Conservation (phyloP, 2,888 invertebrate genomes). For the Phasia obesa region DNA sequence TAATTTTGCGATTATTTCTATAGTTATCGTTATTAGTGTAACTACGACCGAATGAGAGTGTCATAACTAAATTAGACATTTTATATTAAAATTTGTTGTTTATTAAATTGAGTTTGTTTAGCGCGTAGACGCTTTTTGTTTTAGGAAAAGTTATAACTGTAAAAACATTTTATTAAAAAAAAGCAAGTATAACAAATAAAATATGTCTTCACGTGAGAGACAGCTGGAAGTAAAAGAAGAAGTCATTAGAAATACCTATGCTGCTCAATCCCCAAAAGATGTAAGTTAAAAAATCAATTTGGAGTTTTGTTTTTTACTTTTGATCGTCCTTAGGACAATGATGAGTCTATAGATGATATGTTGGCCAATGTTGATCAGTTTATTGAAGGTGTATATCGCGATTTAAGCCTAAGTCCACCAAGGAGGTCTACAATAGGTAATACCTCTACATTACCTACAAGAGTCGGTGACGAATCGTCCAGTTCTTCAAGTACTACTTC, state of each 20-base stretch:
- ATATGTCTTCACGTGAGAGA: too few relatives aligned
- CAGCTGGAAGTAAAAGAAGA: too few relatives aligned
- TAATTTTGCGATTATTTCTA: too few relatives aligned
- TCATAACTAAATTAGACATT: constrained; percentile 1
- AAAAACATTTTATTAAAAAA: neutral
- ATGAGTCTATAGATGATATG: constrained; percentile 60
- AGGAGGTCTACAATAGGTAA: neutral
- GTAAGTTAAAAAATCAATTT: constrained; percentile 6
- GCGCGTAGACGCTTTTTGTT: constrained; percentile 3
- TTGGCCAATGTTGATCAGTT: constrained; percentile 63
- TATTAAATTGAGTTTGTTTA: constrained; percentile 16
- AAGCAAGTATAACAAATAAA: too few relatives aligned
- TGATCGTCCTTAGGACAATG: constrained; percentile 21
- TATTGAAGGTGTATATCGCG: constrained; percentile 66
- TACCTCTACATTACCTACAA: neutral
- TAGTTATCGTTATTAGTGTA: too few relatives aligned
- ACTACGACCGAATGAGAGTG: neutral
- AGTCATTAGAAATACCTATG: too few relatives aligned
- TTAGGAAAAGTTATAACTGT: too few relatives aligned
- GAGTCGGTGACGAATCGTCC: neutral
- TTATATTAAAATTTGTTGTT: constrained; percentile 14
- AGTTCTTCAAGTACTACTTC: neutral
- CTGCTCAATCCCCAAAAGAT: neutral
- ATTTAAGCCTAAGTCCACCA: constrained; percentile 25
- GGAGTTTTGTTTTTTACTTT: neutral